Conservation (phyloP, 2,888 invertebrate species). For the Caprella mutica region DNA sequence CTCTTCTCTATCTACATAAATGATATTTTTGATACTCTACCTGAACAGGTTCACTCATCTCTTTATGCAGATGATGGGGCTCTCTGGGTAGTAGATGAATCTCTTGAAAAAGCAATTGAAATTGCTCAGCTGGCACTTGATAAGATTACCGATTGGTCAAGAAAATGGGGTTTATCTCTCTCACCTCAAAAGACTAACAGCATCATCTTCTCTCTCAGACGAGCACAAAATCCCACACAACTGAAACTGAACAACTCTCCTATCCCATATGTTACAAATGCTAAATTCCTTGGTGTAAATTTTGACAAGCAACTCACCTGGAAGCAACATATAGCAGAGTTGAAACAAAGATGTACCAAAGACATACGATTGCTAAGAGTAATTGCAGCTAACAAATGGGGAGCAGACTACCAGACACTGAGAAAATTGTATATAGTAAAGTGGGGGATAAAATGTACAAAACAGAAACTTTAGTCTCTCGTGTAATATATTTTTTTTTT, state of each 20-base stretch:
- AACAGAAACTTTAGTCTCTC: too few relatives aligned
- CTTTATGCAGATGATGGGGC: not conserved
- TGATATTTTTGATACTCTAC: not conserved
- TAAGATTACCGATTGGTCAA: not conserved
- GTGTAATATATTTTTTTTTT: too few relatives aligned
- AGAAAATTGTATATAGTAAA: not conserved
- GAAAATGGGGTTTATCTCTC: not conserved
- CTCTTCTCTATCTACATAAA: not conserved
- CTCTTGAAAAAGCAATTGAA: not conserved
- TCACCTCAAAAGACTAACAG: not conserved
- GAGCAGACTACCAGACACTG: conserved; percentile 2
- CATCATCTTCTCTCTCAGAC: not conserved
- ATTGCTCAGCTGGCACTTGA: not conserved
- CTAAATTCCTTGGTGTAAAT: not conserved
- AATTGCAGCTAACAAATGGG: not conserved
- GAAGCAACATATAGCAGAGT: not conserved
- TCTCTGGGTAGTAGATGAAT: not conserved
- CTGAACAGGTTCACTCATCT: not conserved
- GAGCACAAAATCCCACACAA: not conserved
- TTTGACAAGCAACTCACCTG: not conserved
- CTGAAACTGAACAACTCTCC: not conserved
- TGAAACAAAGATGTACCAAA: not conserved
- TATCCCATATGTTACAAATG: not conserved
- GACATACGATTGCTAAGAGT: not conserved
- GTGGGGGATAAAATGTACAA: too few relatives aligned